These are phyloP conservation scores for Grammomys surdaster DNA, from an alignment of 2,113 vertebrate species.

Conservation along the genomic window DNA sequence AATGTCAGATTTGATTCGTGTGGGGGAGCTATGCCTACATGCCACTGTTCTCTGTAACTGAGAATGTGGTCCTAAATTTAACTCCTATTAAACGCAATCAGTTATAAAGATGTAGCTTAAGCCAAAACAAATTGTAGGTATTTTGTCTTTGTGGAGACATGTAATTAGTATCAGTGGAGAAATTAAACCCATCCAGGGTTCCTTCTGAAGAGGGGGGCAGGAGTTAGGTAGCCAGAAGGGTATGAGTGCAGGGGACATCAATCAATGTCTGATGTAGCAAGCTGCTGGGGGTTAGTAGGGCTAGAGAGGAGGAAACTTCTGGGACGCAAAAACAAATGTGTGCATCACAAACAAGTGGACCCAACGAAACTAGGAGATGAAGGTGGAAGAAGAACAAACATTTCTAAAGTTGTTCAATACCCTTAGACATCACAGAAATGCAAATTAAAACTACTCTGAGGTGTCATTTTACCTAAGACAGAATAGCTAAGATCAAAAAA, in stretches of 20 bases:
- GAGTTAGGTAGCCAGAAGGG: no score
- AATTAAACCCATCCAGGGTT: neutral
- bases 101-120: neutral
- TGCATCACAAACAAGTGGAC: fast-evolving
- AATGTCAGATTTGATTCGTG: conserved; percentile 20
- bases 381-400: neutral
- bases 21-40: neutral
- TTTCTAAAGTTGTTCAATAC: neutral
- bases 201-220: neutral
- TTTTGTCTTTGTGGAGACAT: conserved; percentile 17
- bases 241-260: fast-evolving
- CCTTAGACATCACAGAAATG: neutral
- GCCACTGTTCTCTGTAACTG: neutral
- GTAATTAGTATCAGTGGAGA: neutral
- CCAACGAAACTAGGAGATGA: neutral
- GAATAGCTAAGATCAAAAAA: neutral
- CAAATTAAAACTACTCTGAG: neutral
- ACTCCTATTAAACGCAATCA: neutral
- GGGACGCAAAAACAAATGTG: neutral
- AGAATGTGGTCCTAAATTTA: conserved; percentile 23
- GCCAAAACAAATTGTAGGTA: neutral
- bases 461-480: neutral
- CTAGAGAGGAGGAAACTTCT: no score
- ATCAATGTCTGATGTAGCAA: no score
- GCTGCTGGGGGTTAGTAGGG: no score